Percentiles rank a stretch among this genome's conserved stretches.
These are phyloP conservation scores for Vombatus ursinus DNA, from an alignment of 2,113 vertebrate species.

Conservation along the genomic window DNA sequence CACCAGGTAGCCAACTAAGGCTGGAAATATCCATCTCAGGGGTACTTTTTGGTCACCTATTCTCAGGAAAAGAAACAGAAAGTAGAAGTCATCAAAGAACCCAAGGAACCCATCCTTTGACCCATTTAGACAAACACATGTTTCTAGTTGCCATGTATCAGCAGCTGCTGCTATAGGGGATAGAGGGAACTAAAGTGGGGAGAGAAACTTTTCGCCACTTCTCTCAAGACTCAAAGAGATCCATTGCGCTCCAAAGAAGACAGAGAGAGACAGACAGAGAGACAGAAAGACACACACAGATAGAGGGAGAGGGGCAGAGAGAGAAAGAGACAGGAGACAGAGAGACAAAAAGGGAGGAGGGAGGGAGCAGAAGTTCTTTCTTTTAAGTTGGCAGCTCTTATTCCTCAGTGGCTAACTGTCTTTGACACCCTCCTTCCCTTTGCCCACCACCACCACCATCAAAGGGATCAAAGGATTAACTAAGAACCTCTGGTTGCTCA, in stretches of 20 bases:
- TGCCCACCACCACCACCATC: not conserved
- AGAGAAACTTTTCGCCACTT: not conserved
- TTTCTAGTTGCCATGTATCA: not conserved
- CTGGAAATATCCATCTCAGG: not conserved
- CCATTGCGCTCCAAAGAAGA: not conserved
- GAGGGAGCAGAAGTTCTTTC: not conserved
- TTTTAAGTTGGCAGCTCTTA: not conserved
- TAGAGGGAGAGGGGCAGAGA: not conserved
- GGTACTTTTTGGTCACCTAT: not conserved
- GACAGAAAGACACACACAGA: not conserved
- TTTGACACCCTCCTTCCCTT: not conserved
- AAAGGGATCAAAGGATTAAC: not conserved
- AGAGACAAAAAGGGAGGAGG: not conserved
- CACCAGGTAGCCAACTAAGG: too few species aligned
- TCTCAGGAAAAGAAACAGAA: not conserved
- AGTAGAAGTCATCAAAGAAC: not conserved
- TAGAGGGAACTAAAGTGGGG: not conserved
- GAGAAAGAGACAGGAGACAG: not conserved
- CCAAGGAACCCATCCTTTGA: too few species aligned
- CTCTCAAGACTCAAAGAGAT: not conserved
- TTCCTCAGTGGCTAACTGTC: not conserved
- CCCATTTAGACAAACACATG: not conserved
- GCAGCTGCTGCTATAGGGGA: not conserved
- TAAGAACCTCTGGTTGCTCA: not conserved
- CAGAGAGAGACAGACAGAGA: not conserved